phyloP scores from a whole-genome alignment of 1,140 invertebrate species.

The Zaprionus camerounensis region DNA sequence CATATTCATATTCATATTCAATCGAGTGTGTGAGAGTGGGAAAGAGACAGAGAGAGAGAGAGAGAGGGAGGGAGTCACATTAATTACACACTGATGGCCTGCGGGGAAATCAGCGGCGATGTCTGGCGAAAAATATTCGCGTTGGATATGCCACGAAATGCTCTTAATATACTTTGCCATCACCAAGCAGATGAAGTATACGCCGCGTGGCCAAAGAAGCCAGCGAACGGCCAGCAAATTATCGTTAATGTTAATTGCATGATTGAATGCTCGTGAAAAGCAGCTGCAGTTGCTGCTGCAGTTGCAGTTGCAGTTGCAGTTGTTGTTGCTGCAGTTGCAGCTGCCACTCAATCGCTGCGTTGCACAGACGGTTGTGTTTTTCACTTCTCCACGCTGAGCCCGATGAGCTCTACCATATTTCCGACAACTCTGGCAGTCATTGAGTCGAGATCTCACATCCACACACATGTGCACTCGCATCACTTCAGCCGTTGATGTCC shows the following conservation, averaged over 20 bases:
- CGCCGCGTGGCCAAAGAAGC: slow-evolving; percentile 39
- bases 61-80: slow-evolving; percentile 29
- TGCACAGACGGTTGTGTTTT: slow-evolving; percentile 17
- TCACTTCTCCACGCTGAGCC: slow-evolving; percentile 23
- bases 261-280: slow-evolving; percentile 58
- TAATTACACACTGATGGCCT: slow-evolving; percentile 60
- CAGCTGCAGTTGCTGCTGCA: slow-evolving; percentile 10
- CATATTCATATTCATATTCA: slow-evolving; percentile 58
- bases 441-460: not conserved
- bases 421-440: slow-evolving; percentile 31
- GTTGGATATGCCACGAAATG: slow-evolving; percentile 47
- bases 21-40: not conserved
- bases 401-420: slow-evolving; percentile 16
- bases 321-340: not conserved
- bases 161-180: slow-evolving; percentile 50
- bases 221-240: slow-evolving; percentile 44
- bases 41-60: not conserved
- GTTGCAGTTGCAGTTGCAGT: slow-evolving; percentile 4
- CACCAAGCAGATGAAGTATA: slow-evolving; percentile 54
- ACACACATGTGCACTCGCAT: slow-evolving; percentile 20
- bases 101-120: slow-evolving; percentile 63
- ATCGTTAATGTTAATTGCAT: slow-evolving; percentile 79
- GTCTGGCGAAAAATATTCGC: slow-evolving; percentile 44
- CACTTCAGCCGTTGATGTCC: slow-evolving; percentile 23
- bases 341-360: slow-evolving; percentile 14